These are phyloP conservation scores for Parauchenoglanis ngamensis DNA, from an alignment of 2,797 vertebrate species.

Conservation along the genomic window DNA sequence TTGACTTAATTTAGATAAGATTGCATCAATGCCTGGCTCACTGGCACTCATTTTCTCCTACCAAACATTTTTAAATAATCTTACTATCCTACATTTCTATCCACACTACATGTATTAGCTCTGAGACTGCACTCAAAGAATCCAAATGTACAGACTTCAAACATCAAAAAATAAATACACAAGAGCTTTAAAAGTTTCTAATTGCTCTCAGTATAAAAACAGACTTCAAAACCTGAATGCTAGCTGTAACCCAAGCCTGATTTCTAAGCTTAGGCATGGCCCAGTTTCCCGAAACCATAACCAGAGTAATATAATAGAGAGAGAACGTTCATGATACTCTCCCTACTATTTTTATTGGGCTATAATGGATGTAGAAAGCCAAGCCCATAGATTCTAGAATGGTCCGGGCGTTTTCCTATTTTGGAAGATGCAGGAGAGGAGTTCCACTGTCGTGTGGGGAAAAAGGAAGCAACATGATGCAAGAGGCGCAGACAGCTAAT, in stretches of 20 bases:
- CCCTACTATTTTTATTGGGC: background rate
- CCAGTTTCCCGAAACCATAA: slow-evolving; percentile 5
- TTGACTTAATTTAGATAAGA: background rate
- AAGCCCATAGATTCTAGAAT: background rate
- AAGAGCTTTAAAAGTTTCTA: background rate
- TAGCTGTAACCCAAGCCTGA: background rate
- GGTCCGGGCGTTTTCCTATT: background rate
- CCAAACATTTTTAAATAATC: background rate
- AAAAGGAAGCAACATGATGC: slow-evolving; percentile 16
- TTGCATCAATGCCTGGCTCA: background rate
- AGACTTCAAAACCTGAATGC: slow-evolving; percentile 14
- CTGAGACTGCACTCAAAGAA: background rate
- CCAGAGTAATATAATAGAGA: background rate
- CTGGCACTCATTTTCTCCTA: background rate
- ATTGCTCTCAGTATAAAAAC: background rate
- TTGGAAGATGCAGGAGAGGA: background rate
- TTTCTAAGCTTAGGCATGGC: background rate
- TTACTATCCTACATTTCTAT: background rate
- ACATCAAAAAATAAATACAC: background rate
- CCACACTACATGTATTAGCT: background rate
- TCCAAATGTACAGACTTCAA: background rate
- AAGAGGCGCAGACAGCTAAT: slow-evolving; percentile 8
- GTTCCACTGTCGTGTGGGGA: background rate
- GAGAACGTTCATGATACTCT: background rate
- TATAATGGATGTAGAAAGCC: slow-evolving; percentile 4